phyloP scores from a whole-genome alignment of 2,888 invertebrate species.

The Epicampocera succincta region DNA sequence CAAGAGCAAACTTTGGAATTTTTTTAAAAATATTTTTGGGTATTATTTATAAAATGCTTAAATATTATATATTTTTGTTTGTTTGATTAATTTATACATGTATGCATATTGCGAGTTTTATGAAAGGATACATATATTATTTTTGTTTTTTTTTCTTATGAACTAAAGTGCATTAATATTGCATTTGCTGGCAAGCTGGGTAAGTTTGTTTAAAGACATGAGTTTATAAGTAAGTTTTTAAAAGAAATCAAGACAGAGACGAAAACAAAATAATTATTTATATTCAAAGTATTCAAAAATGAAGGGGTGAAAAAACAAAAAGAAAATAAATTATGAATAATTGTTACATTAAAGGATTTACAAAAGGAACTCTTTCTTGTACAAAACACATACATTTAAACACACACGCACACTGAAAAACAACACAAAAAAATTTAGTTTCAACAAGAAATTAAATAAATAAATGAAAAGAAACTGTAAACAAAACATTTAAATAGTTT shows the following conservation, averaged over 20 bases:
- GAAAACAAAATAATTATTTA: background rate
- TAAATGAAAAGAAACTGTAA: slow-evolving; percentile 11
- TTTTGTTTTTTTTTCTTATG: background rate
- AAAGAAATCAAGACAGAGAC: background rate
- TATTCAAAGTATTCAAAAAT: slow-evolving; percentile 20
- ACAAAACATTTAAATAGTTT: background rate
- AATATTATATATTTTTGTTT: no score
- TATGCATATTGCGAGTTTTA: no score
- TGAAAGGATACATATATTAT: no score
- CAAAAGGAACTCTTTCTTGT: slow-evolving; percentile 16
- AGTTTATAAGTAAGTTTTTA: background rate
- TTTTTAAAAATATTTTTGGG: no score
- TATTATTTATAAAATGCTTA: no score
- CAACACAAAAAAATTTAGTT: slow-evolving; percentile 21
- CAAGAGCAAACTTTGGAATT: no score
- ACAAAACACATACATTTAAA: slow-evolving; percentile 50
- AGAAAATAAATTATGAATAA: slow-evolving; percentile 12
- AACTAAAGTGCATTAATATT: slow-evolving; percentile 20
- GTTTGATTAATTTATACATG: no score
- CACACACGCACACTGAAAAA: slow-evolving; percentile 32
- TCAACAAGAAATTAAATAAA: background rate
- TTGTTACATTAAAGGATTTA: slow-evolving; percentile 42
- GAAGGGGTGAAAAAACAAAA: no score
- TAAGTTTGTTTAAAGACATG: background rate
- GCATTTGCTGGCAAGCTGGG: background rate